Evolutionary conservation across 2,888 invertebrate genomes (phyloP), one percentile per base, ranked within the genome.

Genomic region (Coelopa pilipes): DNA sequence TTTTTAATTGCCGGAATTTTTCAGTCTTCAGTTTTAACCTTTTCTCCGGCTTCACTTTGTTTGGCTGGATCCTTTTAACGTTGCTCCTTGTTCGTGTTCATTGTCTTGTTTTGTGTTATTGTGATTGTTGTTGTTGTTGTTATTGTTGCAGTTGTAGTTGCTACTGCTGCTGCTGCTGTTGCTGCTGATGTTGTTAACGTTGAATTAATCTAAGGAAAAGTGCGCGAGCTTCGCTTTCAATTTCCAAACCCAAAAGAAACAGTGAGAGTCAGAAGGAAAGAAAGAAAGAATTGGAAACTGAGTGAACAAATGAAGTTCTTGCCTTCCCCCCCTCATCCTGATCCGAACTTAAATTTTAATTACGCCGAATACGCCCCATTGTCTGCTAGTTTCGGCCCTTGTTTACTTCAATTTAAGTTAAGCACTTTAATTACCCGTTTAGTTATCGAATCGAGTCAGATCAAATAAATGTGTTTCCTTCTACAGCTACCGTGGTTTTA

Each of bases 21-120:
- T 57, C 57, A 57, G 57, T 59, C 57, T 57, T 55, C 45, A 69
- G n/a, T 59, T 69, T 69, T 69, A 69, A 69, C 19, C 34, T 68
- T 68, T 55, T 68, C 53, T 45, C 34, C 11, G 15, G 55, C 45
- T 55, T 53, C n/a, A 4, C 17, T 55, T 34, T 34, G 34, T 68
- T 17, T 45, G 13, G 12, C n/a, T n/a, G 7, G 34, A 13, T 46
- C 55, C 19, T 12, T 19, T 67, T n/a, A 34, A 15, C 17, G 17
- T 47, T 19, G 12, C 19, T 66, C 74, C 75, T 49, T 53, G 24
- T 57, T 53, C 62, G 55, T 60, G 62, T 46, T 34, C 34, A 7
- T 34, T 34, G 34, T 34, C 34, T 34, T 34, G 34, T 7, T 34
- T 34, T 34, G 34, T 34, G 34, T 34, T 34, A 34, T 34, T 34